phyloP scores from a whole-genome alignment of 2,113 vertebrate species.

The Todiramphus chloris region DNA sequence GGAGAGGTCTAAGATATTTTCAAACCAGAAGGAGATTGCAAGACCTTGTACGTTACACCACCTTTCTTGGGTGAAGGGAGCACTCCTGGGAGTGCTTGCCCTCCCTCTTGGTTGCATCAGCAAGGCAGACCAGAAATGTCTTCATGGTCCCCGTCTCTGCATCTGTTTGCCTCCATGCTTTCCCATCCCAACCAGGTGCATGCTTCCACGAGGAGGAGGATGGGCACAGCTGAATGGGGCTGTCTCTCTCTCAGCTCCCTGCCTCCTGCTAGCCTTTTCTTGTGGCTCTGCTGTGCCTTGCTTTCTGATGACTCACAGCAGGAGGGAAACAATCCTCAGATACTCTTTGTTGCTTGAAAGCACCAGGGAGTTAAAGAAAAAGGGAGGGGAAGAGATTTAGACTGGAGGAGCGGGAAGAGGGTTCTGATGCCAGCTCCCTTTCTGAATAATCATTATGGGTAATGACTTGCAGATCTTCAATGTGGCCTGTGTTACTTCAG shows the following conservation, averaged over 20 bases:
- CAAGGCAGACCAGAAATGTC: background rate
- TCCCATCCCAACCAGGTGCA: background rate
- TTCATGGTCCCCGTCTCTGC: background rate
- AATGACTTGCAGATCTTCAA: slow-evolving; percentile 56
- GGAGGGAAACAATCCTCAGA: background rate
- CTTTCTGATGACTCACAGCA: background rate
- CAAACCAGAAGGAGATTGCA: background rate
- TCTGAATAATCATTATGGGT: slow-evolving; percentile 44
- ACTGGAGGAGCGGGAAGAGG: background rate
- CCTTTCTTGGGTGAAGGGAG: background rate
- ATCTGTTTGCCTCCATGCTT: background rate
- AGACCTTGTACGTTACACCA: background rate
- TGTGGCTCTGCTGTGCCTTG: background rate
- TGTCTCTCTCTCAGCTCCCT: background rate
- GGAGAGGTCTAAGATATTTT: background rate
- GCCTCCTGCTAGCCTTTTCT: background rate
- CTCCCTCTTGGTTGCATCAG: background rate
- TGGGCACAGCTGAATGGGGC: background rate
- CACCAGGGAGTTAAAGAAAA: background rate
- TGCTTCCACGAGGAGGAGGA: background rate
- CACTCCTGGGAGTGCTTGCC: background rate
- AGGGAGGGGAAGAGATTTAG: background rate
- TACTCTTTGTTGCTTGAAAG: background rate
- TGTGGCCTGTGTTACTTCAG: slow-evolving; percentile 39
- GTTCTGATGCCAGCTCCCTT: slow-evolving; percentile 25